Evolutionary conservation across 2,797 vertebrate species (phyloP).

Genomic region (Sus cebifrons): DNA sequence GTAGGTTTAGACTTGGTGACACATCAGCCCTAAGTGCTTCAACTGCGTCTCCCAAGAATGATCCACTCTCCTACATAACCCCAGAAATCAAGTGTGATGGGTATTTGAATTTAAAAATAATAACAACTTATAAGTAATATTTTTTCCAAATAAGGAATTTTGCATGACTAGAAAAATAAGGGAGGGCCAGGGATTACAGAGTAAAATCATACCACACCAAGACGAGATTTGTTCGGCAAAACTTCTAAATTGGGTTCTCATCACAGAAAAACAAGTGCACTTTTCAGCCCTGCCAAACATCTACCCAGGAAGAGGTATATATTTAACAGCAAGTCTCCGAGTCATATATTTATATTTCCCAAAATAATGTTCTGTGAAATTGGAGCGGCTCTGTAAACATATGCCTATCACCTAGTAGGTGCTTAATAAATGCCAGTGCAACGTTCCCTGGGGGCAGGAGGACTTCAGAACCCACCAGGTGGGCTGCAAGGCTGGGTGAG

Average conservation of each 20-base stretch:
- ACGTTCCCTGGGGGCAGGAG: background rate
- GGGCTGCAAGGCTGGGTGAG: background rate
- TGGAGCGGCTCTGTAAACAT: background rate
- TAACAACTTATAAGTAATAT: background rate
- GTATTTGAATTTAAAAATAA: slow-evolving; percentile 12
- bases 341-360: slow-evolving; percentile 36
- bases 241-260: slow-evolving; percentile 68
- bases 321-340: slow-evolving; percentile 50
- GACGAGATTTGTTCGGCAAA: slow-evolving; percentile 58
- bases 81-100: slow-evolving; percentile 20
- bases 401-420: background rate
- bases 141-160: slow-evolving; percentile 78
- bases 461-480: background rate
- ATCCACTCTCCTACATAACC: background rate
- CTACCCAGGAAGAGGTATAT: slow-evolving; percentile 54
- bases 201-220: slow-evolving; percentile 37
- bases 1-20: background rate
- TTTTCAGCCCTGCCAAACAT: slow-evolving; percentile 57
- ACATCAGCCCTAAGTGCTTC: background rate
- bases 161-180: slow-evolving; percentile 75
- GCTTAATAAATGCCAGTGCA: slow-evolving; percentile 16
- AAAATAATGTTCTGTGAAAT: background rate
- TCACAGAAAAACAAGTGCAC: slow-evolving; percentile 66
- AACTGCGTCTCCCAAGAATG: background rate
- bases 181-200: slow-evolving; percentile 39